These are phyloP conservation scores for Vombatus ursinus DNA, from an alignment of 2,113 vertebrate species.

Conservation along the genomic window DNA sequence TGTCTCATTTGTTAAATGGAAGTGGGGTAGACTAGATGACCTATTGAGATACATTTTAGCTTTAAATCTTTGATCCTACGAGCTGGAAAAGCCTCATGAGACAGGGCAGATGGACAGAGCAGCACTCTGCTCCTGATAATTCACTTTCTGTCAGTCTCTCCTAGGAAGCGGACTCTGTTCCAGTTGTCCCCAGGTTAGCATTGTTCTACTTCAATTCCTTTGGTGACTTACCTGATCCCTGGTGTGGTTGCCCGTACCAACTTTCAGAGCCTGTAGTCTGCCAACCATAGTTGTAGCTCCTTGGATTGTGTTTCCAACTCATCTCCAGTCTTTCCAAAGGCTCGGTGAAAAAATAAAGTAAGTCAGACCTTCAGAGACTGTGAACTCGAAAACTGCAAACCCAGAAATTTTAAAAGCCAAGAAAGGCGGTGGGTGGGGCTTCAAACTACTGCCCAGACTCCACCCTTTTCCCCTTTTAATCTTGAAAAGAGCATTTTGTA, in stretches of 20 bases:
- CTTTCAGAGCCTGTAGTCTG: not conserved
- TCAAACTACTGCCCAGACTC: not conserved
- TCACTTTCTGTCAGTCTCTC: not conserved
- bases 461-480: not conserved
- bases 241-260: not conserved
- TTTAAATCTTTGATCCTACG: not conserved
- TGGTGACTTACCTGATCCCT: not conserved
- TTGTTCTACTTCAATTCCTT: not conserved
- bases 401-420: not conserved
- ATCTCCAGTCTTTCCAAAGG: not conserved
- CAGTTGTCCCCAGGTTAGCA: not conserved
- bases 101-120: not conserved
- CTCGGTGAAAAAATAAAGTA: not conserved
- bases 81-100: not conserved
- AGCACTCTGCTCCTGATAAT: not conserved
- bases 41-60: not conserved
- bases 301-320: not conserved
- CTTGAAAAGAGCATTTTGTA: not conserved
- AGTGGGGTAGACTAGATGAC: not conserved
- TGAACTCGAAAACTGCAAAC: not conserved
- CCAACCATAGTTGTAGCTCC: not conserved
- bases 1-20: not conserved
- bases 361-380: not conserved
- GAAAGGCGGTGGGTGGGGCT: not conserved
- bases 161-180: too few relatives aligned